phyloP scores from a whole-genome alignment of 1,140 invertebrate genomes.

The Aphis gossypii region DNA sequence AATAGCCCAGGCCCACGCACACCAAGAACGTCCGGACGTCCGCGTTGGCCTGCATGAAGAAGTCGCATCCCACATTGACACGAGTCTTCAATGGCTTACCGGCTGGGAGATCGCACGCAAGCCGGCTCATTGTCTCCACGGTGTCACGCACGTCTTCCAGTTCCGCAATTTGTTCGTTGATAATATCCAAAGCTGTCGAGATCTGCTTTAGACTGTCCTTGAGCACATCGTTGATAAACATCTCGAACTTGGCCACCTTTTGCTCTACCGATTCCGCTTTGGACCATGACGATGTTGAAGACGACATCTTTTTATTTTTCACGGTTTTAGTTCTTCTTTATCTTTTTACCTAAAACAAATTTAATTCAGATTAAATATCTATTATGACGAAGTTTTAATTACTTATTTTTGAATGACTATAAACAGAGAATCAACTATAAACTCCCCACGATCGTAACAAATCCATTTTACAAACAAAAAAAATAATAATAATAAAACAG shows the following conservation, averaged over 20 bases:
- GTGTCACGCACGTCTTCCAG: constrained; percentile 72
- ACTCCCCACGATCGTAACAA: neutral
- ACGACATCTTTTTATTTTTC: neutral
- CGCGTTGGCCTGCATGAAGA: constrained; percentile 77
- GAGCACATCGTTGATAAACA: constrained; percentile 73
- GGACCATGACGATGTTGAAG: neutral
- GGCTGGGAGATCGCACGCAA: constrained; percentile 63
- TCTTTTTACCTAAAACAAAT: neutral
- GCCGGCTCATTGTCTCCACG: neutral
- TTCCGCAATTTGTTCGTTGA: constrained; percentile 77
- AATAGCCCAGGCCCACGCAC: constrained; percentile 79
- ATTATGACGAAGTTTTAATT: no score
- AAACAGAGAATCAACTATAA: neutral
- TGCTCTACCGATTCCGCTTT: neutral
- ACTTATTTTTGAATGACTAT: neutral
- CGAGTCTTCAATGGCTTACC: constrained; percentile 75
- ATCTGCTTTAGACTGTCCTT: constrained; percentile 71
- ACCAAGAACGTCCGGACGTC: constrained; percentile 75
- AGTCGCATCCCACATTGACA: constrained; percentile 79
- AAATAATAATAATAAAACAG: neutral
- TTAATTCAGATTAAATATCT: neutral
- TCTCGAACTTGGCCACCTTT: constrained; percentile 67
- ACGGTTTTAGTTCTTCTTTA: neutral
- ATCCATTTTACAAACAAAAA: neutral
- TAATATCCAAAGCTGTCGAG: constrained; percentile 69